Base-by-base conservation (phyloP, 2,888 invertebrate species). In the Itoplectis maculator region DNA sequence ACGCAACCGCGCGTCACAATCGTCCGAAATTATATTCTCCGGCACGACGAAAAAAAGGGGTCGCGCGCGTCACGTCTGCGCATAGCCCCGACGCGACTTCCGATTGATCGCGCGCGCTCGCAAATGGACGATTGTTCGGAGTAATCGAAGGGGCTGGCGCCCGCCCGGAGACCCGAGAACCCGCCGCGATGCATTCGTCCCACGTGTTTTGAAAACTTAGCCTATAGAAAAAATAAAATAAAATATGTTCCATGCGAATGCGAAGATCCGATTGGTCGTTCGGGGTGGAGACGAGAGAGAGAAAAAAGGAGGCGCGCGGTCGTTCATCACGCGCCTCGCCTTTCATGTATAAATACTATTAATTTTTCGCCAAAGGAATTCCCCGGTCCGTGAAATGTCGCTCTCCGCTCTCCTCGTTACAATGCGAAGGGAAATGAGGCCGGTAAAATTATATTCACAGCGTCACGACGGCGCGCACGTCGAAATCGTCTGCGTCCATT, bases 371-470 rank as follows among this genome's bases (percentile, higher is more conserved):
- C 87, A 90, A 91, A 91, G 88, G 88, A 90, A 91, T 90, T 85
- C 90, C 89, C 87, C 89, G 88, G 86, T 84, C 91, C 90, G 90
- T 92, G 88, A 92, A 92, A 91, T 91, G 87, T 86, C 80, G 80
- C 83, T 85, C 78, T n/a, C n/a, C n/a, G n/a, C 82, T 83, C 84
- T 80, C 63, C 35, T 40, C 61, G 54, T 47, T 18, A 63, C 15
- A 73, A 72, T 81, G 54, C 61, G 51, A 37, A 63, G 61, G n/a
- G 29, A 51, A 37, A 45, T 9, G 11, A 65, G 72, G 72, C 47
- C 54, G 65, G 18, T 13, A 80, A 76, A 84, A 84, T 79, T 72
- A 76, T 73, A 76, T 73, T 84, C 73, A 72, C 45, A 69, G 68
- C 72, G 49, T 66, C 72, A n/a, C n/a, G n/a, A n/a, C n/a, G n/a